Evolutionary conservation across 2,113 vertebrate genomes (phyloP).

Genomic region (Nothocercus julius): DNA sequence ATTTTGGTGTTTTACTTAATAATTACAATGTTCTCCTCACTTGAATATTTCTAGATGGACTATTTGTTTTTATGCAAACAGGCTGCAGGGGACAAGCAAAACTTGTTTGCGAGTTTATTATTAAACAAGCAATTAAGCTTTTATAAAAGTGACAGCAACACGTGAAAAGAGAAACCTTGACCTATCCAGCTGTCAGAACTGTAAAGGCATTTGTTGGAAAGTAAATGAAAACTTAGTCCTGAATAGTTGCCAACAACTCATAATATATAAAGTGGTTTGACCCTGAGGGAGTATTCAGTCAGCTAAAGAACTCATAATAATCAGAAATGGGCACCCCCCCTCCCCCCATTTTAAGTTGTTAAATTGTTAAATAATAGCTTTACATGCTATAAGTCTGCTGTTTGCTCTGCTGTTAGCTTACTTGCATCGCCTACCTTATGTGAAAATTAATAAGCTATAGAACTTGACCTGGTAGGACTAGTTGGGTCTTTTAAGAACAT

Average conservation of each 20-base stretch:
- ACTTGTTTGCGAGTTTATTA: background rate
- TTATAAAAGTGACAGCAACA: background rate
- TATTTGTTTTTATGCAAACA: background rate
- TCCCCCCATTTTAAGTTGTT: background rate
- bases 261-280: background rate
- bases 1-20: background rate
- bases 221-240: constrained; percentile 10
- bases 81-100: background rate
- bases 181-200: constrained; percentile 1
- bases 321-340: background rate
- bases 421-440: background rate
- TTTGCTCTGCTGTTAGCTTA: background rate
- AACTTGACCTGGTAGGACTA: background rate
- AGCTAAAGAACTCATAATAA: background rate
- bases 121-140: constrained; percentile 8
- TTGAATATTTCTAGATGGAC: background rate
- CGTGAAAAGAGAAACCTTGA: constrained; percentile 2
- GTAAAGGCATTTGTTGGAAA: constrained; percentile 2
- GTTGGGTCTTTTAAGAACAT: background rate
- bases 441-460: background rate
- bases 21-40: background rate
- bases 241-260: background rate
- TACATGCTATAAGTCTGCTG: background rate
- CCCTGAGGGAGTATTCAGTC: background rate
- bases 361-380: no score